Percentiles rank a stretch among this genome's conserved stretches.
These are phyloP conservation scores for Hycleus phaleratus DNA, from an alignment of 1,140 invertebrate genomes.

Conservation along the genomic window DNA sequence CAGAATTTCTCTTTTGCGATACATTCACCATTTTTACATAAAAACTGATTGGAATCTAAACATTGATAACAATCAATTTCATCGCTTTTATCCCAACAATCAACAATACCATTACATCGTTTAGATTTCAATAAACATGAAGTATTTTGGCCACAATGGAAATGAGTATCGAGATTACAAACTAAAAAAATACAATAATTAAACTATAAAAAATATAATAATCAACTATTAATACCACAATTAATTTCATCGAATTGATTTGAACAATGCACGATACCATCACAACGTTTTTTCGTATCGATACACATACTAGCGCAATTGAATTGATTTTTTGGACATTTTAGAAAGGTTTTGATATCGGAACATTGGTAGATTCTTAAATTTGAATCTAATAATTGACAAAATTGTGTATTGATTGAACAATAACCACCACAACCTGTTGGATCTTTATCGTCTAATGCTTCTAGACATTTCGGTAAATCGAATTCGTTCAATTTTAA, in stretches of 20 bases:
- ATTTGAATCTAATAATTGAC: slow-evolving; percentile 54
- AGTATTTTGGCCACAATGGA: slow-evolving; percentile 68
- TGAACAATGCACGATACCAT: slow-evolving; percentile 70
- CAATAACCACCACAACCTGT: slow-evolving; percentile 70
- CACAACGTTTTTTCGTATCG: slow-evolving; percentile 55
- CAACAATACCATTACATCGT: slow-evolving; percentile 64
- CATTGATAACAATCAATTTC: slow-evolving; percentile 68
- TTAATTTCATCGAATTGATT: slow-evolving; percentile 71
- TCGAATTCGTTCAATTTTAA: slow-evolving; percentile 29
- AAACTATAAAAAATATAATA: not conserved
- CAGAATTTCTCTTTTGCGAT: slow-evolving; percentile 53
- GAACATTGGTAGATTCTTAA: slow-evolving; percentile 45
- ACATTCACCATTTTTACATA: slow-evolving; percentile 56
- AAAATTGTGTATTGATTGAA: slow-evolving; percentile 58
- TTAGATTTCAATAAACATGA: slow-evolving; percentile 62
- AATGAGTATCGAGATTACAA: slow-evolving; percentile 60
- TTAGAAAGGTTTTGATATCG: slow-evolving; percentile 42
- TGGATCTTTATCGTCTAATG: slow-evolving; percentile 54
- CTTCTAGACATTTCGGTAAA: slow-evolving; percentile 50
- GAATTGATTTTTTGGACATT: slow-evolving; percentile 55
- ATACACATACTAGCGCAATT: slow-evolving; percentile 68
- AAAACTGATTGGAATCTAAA: slow-evolving; percentile 45
- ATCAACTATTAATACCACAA: slow-evolving; percentile 49
- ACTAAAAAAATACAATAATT: slow-evolving; percentile 46
- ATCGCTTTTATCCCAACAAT: slow-evolving; percentile 74